Evolutionary conservation across 2,797 vertebrate species (phyloP).

Genomic region (Characodon lateralis): DNA sequence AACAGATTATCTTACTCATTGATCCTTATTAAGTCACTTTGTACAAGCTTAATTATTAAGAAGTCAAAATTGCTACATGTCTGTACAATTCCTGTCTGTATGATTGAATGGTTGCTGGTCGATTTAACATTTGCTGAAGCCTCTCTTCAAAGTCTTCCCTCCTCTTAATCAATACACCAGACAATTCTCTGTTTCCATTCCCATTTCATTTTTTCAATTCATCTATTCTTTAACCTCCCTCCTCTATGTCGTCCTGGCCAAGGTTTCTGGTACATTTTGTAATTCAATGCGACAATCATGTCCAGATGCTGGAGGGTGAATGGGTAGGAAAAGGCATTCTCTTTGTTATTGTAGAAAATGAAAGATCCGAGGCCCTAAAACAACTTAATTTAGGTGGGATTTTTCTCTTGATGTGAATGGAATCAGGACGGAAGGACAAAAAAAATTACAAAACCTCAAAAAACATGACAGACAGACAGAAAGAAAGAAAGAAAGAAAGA

Average conservation of each 20-base stretch:
- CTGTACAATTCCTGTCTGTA: constrained; percentile 47
- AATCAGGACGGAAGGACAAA: constrained; percentile 51
- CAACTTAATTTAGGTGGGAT: constrained; percentile 52
- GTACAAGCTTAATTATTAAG: constrained; percentile 30
- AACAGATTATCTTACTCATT: constrained; percentile 10
- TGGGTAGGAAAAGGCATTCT: constrained; percentile 36
- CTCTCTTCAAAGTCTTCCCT: constrained; percentile 46
- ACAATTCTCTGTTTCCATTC: constrained; percentile 62
- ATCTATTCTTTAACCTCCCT: constrained; percentile 37
- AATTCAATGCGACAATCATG: constrained; percentile 75
- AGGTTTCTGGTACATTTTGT: constrained; percentile 68
- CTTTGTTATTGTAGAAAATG: constrained; percentile 53
- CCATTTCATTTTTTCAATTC: constrained; percentile 59
- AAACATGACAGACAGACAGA: constrained; percentile 25
- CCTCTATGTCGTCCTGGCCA: constrained; percentile 39
- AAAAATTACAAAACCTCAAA: neutral
- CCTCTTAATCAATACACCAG: constrained; percentile 61
- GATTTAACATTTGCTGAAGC: constrained; percentile 70
- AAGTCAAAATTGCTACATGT: constrained; percentile 30
- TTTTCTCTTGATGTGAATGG: constrained; percentile 55
- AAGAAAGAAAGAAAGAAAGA: constrained; percentile 26
- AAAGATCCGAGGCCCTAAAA: constrained; percentile 55
- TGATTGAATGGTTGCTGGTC: constrained; percentile 60
- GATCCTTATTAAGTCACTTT: constrained; percentile 8
- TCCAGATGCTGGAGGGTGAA: constrained; percentile 62